Conservation (phyloP, 2,113 vertebrate species). For the Peromyscus leucopus region DNA sequence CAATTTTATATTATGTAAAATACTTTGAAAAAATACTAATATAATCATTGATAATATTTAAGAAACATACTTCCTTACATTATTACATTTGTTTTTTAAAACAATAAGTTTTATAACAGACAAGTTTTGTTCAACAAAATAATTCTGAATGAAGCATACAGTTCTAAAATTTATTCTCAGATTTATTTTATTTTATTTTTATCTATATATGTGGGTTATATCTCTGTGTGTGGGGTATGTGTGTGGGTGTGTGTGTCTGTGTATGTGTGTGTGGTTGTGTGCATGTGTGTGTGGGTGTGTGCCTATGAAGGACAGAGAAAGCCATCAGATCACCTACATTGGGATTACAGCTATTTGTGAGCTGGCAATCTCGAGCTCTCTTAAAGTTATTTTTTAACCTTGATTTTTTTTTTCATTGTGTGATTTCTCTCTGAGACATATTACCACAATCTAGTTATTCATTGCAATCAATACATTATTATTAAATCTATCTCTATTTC, state of each 20-base stretch:
- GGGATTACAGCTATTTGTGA: not conserved
- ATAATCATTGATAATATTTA: not conserved
- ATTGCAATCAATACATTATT: not conserved
- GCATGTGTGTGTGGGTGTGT: not conserved
- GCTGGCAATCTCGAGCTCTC: not conserved
- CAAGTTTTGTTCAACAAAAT: not conserved
- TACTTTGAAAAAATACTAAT: constrained; percentile 34
- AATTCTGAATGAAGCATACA: constrained; percentile 49
- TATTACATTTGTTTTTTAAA: not conserved
- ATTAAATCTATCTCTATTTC: not conserved
- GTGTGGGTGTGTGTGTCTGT: fast-evolving
- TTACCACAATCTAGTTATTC: not conserved
- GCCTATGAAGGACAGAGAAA: not conserved
- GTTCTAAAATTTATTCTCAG: not conserved
- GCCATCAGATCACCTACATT: not conserved
- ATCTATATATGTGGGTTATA: not conserved
- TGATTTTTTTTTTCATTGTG: not conserved
- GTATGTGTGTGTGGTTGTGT: not conserved
- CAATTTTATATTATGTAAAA: constrained; percentile 6
- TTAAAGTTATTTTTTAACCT: constrained; percentile 22
- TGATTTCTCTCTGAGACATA: not conserved
- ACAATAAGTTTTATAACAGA: not conserved
- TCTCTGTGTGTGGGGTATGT: not conserved
- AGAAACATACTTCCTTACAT: not conserved
- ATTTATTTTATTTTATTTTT: not conserved